These are phyloP conservation scores for Poecile atricapillus DNA, from an alignment of 2,113 vertebrate species.

Conservation along the genomic window DNA sequence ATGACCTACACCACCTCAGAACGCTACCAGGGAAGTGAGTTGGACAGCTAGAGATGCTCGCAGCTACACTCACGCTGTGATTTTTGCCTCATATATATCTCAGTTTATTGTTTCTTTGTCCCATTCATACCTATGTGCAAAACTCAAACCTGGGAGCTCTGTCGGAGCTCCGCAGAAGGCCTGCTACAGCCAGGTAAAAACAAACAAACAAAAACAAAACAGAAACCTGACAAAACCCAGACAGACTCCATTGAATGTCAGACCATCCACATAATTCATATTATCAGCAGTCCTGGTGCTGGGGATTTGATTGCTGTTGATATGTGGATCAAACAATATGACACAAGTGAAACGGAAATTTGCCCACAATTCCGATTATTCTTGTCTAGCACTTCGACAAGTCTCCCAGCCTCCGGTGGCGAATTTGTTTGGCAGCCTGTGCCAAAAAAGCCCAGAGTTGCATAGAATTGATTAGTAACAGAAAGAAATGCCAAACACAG, in stretches of 20 bases:
- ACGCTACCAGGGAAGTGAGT: neutral
- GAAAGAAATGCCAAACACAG: conserved; percentile 62
- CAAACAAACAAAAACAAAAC: neutral
- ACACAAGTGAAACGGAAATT: conserved; percentile 60
- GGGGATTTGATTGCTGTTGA: conserved; percentile 26
- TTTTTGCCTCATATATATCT: conserved; percentile 21
- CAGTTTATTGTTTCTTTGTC: conserved; percentile 55
- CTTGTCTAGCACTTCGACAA: conserved; percentile 37
- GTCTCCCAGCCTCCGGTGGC: conserved; percentile 6
- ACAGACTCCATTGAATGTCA: conserved; percentile 21
- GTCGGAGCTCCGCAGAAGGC: neutral
- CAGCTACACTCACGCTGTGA: conserved; percentile 36
- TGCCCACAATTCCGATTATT: conserved; percentile 35
- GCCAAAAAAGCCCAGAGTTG: conserved; percentile 70
- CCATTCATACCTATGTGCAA: conserved; percentile 63
- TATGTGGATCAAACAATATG: conserved; percentile 41
- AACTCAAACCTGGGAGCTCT: conserved; percentile 54
- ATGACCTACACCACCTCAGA: conserved; percentile 18
- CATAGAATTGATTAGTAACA: conserved; percentile 77
- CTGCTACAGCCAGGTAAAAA: conserved; percentile 41
- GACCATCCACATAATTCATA: conserved; percentile 30
- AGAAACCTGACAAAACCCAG: conserved; percentile 5
- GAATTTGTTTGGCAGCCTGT: conserved; percentile 66
- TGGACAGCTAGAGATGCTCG: conserved; percentile 11
- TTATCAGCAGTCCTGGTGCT: conserved; percentile 15